phyloP scores from a whole-genome alignment of 2,888 invertebrate species.

The Polymixis flavicincta region DNA sequence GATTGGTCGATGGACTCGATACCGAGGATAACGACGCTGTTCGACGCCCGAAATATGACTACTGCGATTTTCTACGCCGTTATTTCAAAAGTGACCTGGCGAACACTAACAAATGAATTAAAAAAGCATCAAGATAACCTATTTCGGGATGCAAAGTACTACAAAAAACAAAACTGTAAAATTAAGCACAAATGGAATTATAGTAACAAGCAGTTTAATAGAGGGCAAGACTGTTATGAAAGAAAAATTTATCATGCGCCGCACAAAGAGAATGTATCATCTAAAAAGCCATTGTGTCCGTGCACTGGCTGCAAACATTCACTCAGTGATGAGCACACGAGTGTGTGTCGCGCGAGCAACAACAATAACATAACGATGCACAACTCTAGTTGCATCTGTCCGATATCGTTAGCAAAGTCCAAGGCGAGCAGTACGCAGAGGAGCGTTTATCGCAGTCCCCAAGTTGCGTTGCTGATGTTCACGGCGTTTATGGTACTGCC shows the following conservation, averaged over 20 bases:
- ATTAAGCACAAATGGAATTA: constrained; percentile 86
- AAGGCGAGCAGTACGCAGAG: constrained; percentile 77
- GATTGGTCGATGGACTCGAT: constrained; percentile 99
- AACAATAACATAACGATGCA: constrained; percentile 92
- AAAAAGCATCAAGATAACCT: constrained; percentile 80
- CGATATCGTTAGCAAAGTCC: constrained; percentile 76
- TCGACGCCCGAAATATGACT: constrained; percentile 95
- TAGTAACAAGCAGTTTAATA: constrained; percentile 83
- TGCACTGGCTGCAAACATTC: constrained; percentile 93
- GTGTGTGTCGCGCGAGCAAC: constrained; percentile 93
- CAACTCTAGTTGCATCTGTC: constrained; percentile 87
- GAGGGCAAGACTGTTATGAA: constrained; percentile 84
- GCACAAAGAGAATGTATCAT: constrained; percentile 82
- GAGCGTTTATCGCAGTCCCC: constrained; percentile 82
- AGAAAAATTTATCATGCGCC: constrained; percentile 83
- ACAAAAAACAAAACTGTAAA: constrained; percentile 85
- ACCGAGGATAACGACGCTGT: constrained; percentile 94
- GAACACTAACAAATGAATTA: constrained; percentile 81
- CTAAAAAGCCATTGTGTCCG: constrained; percentile 86
- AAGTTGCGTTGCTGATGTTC: constrained; percentile 90
- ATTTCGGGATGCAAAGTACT: constrained; percentile 81
- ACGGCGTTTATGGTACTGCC: constrained; percentile 96
- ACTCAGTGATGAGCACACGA: constrained; percentile 92
- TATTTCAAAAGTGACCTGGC: constrained; percentile 85
- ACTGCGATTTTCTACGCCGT: constrained; percentile 94